These are phyloP conservation scores for Plestiodon gilberti DNA, from an alignment of 2,113 vertebrate genomes.

Conservation along the genomic window DNA sequence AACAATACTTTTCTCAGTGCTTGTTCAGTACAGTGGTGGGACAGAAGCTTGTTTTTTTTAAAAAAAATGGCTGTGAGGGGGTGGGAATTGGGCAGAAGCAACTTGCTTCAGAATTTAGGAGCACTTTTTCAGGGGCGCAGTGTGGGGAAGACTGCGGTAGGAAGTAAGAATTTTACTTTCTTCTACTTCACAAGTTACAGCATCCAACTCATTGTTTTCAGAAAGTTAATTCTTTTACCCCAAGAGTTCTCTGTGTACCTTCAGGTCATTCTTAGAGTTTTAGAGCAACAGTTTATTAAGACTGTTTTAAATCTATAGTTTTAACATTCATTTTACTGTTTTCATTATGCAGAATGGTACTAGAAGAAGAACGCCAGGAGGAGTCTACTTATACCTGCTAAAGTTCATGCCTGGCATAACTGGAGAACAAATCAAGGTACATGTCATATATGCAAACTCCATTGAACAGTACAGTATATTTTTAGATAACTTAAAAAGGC, in stretches of 20 bases:
- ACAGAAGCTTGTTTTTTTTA: no score
- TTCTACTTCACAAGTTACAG: no score
- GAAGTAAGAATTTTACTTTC: no score
- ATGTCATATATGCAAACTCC: background rate
- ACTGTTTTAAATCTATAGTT: rapidly evolving
- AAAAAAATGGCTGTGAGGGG: no score
- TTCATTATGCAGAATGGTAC: constrained; percentile 84
- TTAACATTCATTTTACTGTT: background rate
- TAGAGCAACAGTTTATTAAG: background rate
- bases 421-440: constrained; percentile 88
- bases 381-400: constrained; percentile 93
- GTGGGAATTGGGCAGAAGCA: no score
- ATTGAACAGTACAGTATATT: background rate
- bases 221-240: no score
- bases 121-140: no score
- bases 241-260: background rate
- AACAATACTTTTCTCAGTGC: no score
- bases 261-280: background rate
- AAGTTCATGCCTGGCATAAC: constrained; percentile 93
- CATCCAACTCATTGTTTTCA: no score
- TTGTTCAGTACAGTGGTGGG: no score
- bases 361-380: constrained; percentile 94
- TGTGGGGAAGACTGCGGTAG: no score
- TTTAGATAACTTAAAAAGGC: background rate
- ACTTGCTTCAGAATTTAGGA: no score